These are phyloP conservation scores for Drosophila antonietae DNA, from an alignment of 2,888 invertebrate genomes.

Conservation along the genomic window DNA sequence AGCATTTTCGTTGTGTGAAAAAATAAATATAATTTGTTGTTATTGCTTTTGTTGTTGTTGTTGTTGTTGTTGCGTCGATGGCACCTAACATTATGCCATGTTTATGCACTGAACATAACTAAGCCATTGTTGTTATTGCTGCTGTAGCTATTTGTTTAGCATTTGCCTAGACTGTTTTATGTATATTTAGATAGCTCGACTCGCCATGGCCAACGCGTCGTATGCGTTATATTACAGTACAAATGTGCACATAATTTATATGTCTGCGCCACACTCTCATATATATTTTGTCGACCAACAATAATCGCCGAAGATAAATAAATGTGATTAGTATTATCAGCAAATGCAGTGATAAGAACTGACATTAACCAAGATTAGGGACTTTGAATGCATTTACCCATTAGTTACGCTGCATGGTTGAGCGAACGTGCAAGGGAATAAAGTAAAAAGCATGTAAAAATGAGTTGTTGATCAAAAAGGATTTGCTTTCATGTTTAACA, in stretches of 20 bases:
- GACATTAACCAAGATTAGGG: conserved; percentile 1
- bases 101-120: conserved; percentile 57
- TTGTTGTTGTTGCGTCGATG: conserved; percentile 17
- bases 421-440: background rate
- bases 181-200: conserved; percentile 44
- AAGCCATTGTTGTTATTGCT: conserved; percentile 24
- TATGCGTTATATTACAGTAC: conserved; percentile 38
- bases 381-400: background rate
- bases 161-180: conserved; percentile 72
- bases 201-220: conserved; percentile 32
- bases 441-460: background rate
- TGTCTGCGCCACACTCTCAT: conserved; percentile 50
- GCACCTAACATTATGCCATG: conserved; percentile 62
- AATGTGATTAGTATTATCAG: conserved; percentile 55
- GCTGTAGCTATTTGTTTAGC: conserved; percentile 63
- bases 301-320: conserved; percentile 38
- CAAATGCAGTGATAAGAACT: background rate
- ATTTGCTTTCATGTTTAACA: too few relatives aligned
- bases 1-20: conserved; percentile 49
- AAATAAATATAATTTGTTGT: conserved; percentile 63
- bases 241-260: conserved; percentile 64
- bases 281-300: conserved; percentile 20
- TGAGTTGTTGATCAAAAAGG: too few relatives aligned
- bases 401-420: background rate
- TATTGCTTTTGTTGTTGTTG: conserved; percentile 19